Evolutionary conservation across 2,888 invertebrate genomes (phyloP), one percentile per base, ranked within the genome.

Genomic region (Xiphydria camelus): DNA sequence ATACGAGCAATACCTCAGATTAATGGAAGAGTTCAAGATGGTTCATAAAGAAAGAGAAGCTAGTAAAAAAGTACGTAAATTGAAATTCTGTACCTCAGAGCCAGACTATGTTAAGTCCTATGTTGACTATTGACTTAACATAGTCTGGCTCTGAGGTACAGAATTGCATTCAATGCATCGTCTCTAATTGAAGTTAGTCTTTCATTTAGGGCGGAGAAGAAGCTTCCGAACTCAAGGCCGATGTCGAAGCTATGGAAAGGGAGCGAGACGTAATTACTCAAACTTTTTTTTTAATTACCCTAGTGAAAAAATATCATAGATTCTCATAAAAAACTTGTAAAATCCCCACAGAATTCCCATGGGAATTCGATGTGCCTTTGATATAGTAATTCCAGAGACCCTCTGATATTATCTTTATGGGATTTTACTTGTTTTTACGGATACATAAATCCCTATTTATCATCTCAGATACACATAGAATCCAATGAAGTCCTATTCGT

Each of bases 211-310:
- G 80, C 37, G 82, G 82, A 19, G 85, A 87, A 65, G 84, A 87
- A n/a, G 81, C 84, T 1, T 80, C 84, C 2, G 94, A 94, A 77
- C 83, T 94, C 47, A 85, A 90, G 57, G 85, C 87, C 55, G 94
- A 94, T 69, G 85, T 93, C 39, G 84, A 86, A 59, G 86, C 89
- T 51, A 92, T 93, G 89, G 90, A 91, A 53, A 85, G 88, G 41
- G 94, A 94, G 66, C 53, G 80, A 80, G 62, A 81, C 50, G 69
- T 67, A 49, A 37, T 40, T 47, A 14, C 10, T n/a, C n/a, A n/a
- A n/a, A n/a, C n/a, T n/a, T n/a, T n/a, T n/a, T n/a, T n/a, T n/a
- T n/a, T n/a, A n/a, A n/a, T n/a, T n/a, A n/a, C n/a, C n/a, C n/a
- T n/a, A n/a, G n/a, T n/a, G n/a, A n/a, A n/a, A n/a, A n/a, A n/a